Conservation (phyloP, 2,888 invertebrate genomes). For the Drosophila nr. perissopoda region DNA sequence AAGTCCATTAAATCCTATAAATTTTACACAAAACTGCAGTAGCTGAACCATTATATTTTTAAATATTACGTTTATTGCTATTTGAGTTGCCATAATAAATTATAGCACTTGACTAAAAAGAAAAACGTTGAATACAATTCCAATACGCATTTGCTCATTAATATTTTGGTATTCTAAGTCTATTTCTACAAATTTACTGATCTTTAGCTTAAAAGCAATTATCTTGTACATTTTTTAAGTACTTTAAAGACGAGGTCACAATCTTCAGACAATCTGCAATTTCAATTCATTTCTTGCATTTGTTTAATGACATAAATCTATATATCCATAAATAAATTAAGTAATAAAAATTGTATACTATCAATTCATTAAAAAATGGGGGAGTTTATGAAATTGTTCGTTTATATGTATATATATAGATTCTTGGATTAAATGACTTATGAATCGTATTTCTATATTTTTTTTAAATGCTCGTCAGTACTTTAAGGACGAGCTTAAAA, state of each 20-base stretch:
- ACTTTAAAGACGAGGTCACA: not conserved
- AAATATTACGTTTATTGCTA: not conserved
- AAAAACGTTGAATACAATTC: not conserved
- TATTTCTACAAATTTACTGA: not conserved
- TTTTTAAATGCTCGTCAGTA: not conserved
- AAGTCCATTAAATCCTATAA: conserved; percentile 1
- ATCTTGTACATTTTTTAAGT: not conserved
- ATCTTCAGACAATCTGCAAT: not conserved
- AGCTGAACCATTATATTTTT: conserved; percentile 8
- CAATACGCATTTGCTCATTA: not conserved
- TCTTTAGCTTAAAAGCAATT: not conserved
- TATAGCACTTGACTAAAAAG: not conserved
- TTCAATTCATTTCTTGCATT: not conserved
- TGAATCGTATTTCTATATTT: not conserved
- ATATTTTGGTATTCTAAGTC: not conserved
- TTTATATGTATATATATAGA: not conserved
- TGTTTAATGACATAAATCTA: not conserved
- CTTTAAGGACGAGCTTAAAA: not conserved
- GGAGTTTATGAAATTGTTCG: not conserved
- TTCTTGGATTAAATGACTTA: not conserved
- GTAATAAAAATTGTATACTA: too few relatives aligned
- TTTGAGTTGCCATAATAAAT: conserved; percentile 1
- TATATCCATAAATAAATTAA: not conserved
- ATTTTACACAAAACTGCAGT: conserved; percentile 15
- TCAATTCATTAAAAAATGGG: not conserved